Conservation (phyloP, 2,888 invertebrate genomes). For the Synanthedon tipuliformis region DNA sequence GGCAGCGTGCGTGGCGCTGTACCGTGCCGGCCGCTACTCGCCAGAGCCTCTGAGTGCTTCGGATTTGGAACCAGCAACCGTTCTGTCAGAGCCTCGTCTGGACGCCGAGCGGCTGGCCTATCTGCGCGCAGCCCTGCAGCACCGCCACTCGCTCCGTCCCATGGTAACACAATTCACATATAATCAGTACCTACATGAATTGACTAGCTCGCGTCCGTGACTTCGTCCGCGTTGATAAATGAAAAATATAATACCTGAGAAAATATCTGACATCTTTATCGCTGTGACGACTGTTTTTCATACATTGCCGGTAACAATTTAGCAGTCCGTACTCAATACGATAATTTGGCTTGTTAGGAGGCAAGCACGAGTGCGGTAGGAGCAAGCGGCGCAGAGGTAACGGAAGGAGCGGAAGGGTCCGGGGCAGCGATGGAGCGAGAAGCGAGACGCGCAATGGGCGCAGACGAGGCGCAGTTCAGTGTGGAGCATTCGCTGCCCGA, state of each 20-base stretch:
- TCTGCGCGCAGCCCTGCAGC: constrained; percentile 74
- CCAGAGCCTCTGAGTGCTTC: constrained; percentile 75
- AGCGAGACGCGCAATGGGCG: constrained; percentile 83
- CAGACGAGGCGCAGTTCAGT: constrained; percentile 91
- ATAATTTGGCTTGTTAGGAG: background rate
- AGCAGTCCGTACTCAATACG: background rate
- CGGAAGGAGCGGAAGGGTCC: constrained; percentile 1
- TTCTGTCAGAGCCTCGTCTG: constrained; percentile 80
- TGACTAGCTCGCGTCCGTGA: too few relatives aligned
- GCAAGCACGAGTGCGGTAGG: background rate
- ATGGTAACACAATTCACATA: background rate
- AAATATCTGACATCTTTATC: too few relatives aligned
- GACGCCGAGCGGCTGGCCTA: constrained; percentile 81
- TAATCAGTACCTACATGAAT: too few relatives aligned
- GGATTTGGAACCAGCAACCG: constrained; percentile 78
- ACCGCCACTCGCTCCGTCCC: constrained; percentile 35
- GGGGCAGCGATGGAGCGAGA: constrained; percentile 44
- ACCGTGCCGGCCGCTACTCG: constrained; percentile 86
- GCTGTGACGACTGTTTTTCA: too few relatives aligned
- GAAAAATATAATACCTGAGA: too few relatives aligned
- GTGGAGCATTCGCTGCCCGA: constrained; percentile 89
- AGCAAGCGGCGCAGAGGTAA: background rate
- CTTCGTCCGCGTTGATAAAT: too few relatives aligned
- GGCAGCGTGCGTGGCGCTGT: constrained; percentile 45
- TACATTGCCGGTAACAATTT: too few relatives aligned